Conservation (phyloP, 2,888 invertebrate species). For the Ferrisia virgata region DNA sequence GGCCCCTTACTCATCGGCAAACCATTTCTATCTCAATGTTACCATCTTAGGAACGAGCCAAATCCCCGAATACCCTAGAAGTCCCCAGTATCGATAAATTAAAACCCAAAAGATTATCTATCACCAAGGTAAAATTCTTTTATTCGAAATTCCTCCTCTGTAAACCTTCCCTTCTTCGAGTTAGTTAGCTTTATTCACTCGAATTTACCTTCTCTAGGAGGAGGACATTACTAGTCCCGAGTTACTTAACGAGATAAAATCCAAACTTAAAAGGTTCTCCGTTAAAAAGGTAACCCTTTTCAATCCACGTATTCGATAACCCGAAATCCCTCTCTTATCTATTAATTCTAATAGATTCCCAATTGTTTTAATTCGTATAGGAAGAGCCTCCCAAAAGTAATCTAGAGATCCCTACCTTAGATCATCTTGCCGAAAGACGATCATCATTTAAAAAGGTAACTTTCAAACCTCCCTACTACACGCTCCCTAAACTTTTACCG, state of each 20-base stretch:
- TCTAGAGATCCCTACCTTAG: neutral
- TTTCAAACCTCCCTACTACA: neutral
- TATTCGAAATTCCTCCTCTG: too few relatives aligned
- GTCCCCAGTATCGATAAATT: neutral
- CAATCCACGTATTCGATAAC: neutral
- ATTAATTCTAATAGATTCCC: neutral
- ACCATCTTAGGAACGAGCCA: neutral
- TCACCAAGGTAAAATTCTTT: neutral
- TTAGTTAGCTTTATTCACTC: neutral
- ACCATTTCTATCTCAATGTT: neutral
- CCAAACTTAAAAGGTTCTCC: neutral
- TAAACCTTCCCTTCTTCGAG: too few relatives aligned
- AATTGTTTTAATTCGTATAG: neutral
- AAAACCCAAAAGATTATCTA: conserved; percentile 20
- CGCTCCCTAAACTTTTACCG: neutral
- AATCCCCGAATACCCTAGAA: conserved; percentile 4
- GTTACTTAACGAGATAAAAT: neutral
- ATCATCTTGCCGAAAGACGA: neutral
- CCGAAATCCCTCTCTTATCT: neutral
- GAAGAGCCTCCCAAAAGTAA: conserved; percentile 12
- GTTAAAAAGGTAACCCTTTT: conserved; percentile 7
- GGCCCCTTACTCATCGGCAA: neutral
- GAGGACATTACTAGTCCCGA: neutral
- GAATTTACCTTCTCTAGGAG: neutral
- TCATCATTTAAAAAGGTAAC: neutral